Conservation (phyloP, 2,888 invertebrate species). For the Taenaris catops region DNA sequence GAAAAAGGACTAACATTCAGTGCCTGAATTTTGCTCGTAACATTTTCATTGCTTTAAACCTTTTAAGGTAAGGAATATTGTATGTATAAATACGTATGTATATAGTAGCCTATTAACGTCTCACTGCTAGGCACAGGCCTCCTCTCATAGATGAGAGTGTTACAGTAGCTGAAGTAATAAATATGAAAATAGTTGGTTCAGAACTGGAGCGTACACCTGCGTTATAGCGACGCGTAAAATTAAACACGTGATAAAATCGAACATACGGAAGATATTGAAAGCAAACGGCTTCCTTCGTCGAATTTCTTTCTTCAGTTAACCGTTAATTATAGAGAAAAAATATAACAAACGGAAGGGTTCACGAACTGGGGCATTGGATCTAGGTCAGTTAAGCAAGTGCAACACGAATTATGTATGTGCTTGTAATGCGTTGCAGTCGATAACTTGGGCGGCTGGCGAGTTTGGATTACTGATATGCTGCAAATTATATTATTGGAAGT, state of each 20-base stretch:
- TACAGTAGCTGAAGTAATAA: slow-evolving; percentile 3
- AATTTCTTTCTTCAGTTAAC: slow-evolving; percentile 29
- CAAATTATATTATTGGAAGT: too few relatives aligned
- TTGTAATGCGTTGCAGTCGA: slow-evolving; percentile 28
- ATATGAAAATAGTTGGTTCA: slow-evolving; percentile 7
- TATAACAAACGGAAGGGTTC: slow-evolving; percentile 18
- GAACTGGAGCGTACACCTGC: slow-evolving; percentile 11
- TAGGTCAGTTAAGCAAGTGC: slow-evolving; percentile 26
- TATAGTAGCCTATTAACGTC: too few relatives aligned
- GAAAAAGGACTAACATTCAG: too few relatives aligned
- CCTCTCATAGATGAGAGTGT: too few relatives aligned
- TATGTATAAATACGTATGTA: too few relatives aligned
- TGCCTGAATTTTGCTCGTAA: too few relatives aligned
- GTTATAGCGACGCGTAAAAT: slow-evolving; percentile 13
- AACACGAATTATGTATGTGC: slow-evolving; percentile 36
- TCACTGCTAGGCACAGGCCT: too few relatives aligned
- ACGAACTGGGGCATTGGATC: slow-evolving; percentile 19
- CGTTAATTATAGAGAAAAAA: slow-evolving; percentile 21
- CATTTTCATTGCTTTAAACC: too few relatives aligned
- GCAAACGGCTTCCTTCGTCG: slow-evolving; percentile 15
- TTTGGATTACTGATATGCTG: slow-evolving; percentile 4
- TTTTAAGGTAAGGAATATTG: too few relatives aligned
- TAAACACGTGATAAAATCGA: slow-evolving; percentile 16
- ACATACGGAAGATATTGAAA: slow-evolving; percentile 20
- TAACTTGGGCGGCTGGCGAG: slow-evolving; percentile 17